Conservation (phyloP, 2,113 vertebrate species). For the Cyanoderma ruficeps region DNA sequence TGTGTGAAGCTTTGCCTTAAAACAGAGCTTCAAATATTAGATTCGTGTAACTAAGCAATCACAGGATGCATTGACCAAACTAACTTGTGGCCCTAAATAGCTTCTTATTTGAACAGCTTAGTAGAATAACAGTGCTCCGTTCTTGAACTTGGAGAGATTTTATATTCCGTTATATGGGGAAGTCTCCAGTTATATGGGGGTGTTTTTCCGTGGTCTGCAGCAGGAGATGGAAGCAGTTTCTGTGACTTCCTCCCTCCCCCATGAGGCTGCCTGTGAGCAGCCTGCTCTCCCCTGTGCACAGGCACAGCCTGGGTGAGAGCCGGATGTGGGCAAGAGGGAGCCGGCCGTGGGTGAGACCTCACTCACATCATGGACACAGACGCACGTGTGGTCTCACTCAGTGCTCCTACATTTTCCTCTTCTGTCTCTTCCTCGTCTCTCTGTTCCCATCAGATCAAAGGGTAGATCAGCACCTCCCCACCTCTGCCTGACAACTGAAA, state of each 20-base stretch:
- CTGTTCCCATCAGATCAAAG: not conserved
- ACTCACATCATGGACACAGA: not conserved
- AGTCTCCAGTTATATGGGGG: accelerated
- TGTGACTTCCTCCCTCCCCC: not conserved
- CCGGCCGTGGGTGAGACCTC: not conserved
- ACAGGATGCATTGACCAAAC: not conserved
- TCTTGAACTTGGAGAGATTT: not conserved
- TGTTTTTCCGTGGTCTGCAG: not conserved
- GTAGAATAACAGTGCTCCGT: not conserved
- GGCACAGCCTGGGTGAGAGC: not conserved
- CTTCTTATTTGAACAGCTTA: not conserved
- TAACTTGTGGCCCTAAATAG: not conserved
- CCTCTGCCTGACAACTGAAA: not conserved
- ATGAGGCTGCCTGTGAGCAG: not conserved
- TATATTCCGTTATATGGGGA: not conserved
- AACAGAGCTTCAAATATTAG: not conserved
- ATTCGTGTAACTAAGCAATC: not conserved
- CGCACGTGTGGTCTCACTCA: not conserved
- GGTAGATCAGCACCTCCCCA: not conserved
- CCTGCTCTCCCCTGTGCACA: not conserved
- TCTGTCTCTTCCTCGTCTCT: not conserved
- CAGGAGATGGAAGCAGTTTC: not conserved
- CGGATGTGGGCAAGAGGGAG: not conserved
- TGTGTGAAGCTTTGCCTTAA: not conserved
- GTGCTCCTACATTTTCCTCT: not conserved